phyloP scores from a whole-genome alignment of 2,888 invertebrate species.

The Tiphia femorata region DNA sequence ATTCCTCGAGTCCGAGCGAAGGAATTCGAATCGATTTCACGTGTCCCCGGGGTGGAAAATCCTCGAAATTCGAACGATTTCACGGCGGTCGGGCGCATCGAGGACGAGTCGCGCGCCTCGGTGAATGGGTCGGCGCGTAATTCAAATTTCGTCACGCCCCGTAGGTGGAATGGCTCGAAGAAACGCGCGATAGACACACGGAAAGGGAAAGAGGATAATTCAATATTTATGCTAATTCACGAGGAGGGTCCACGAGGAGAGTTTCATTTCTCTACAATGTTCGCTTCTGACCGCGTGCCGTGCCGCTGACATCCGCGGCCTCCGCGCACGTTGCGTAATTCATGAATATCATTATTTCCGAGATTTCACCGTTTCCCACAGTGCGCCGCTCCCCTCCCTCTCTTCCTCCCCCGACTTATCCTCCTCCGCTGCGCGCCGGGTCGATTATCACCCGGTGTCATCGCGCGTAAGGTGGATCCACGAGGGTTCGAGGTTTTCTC shows the following conservation, averaged over 20 bases:
- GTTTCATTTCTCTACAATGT: constrained; percentile 42
- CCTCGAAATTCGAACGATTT: too few relatives aligned
- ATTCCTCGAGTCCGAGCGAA: too few relatives aligned
- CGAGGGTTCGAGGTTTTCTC: too few relatives aligned
- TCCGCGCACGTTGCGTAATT: constrained; percentile 30
- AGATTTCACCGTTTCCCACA: constrained; percentile 43
- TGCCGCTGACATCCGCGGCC: too few relatives aligned
- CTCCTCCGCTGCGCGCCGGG: too few relatives aligned
- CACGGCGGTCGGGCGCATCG: not conserved
- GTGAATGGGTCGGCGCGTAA: too few relatives aligned
- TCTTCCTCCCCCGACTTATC: too few relatives aligned
- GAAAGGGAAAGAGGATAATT: constrained; percentile 25
- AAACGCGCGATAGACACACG: constrained; percentile 1
- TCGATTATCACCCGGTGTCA: constrained; percentile 37
- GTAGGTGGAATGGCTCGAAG: constrained; percentile 1
- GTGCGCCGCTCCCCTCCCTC: too few relatives aligned
- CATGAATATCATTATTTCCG: constrained; percentile 38
- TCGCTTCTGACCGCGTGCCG: not conserved
- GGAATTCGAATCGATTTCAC: too few relatives aligned
- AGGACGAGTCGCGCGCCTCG: not conserved
- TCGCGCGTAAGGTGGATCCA: constrained; percentile 36
- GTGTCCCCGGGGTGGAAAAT: too few relatives aligned
- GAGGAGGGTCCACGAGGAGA: constrained; percentile 19
- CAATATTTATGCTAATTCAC: constrained; percentile 42
- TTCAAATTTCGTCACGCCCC: too few relatives aligned